Base-by-base conservation (phyloP, 2,797 vertebrate genomes). In the Denticeps clupeoides region DNA sequence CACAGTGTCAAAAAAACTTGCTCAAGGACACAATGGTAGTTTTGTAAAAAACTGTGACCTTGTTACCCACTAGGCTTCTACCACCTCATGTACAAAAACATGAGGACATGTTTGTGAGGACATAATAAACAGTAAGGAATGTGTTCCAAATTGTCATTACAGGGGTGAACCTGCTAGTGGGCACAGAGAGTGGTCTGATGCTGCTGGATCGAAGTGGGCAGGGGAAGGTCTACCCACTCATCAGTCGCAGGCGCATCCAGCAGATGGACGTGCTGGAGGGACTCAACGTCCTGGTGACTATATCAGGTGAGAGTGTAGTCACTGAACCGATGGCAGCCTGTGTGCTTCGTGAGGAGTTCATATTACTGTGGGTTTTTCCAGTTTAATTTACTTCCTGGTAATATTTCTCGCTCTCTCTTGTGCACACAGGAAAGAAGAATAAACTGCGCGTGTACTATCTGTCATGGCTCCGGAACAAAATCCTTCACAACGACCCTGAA, bases 391-490 rank as follows among this genome's bases (percentile, higher is more conserved):
- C n/a, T 23, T 40, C 16, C 37, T 33, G 7, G 35, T 16, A 28
- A 12, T 1, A 10, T 41, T 19, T 7, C 24, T 8, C 10, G 6
- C 4, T 26, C 15, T 35, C 10, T 22, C 13, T 28, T 5, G 0
- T 4, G 5, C 12, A 18, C 25, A 15, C 62, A 83, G 89, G 90
- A 60, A 93, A 92, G 68, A 87, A 89, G 73, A 91, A 92, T 75
- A 93, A 93, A 61, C 70, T 93, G 44, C 80, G 90, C 0, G 89
- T 93, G 1, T 93, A 93, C 64, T 93, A 93, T 74, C 77, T 93
- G 64, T 93, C 90, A 5, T 93, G 90, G 90, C 83, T 93, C 24
- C 72, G 90, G 47, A 93, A 93, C 74, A 93, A 91, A 79, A 92
- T 93, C 63, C 78, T 93, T 55, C 90, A 90, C 82, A 93, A 91